Base-by-base conservation (phyloP, 2,113 vertebrate genomes). In the Zootoca vivipara region DNA sequence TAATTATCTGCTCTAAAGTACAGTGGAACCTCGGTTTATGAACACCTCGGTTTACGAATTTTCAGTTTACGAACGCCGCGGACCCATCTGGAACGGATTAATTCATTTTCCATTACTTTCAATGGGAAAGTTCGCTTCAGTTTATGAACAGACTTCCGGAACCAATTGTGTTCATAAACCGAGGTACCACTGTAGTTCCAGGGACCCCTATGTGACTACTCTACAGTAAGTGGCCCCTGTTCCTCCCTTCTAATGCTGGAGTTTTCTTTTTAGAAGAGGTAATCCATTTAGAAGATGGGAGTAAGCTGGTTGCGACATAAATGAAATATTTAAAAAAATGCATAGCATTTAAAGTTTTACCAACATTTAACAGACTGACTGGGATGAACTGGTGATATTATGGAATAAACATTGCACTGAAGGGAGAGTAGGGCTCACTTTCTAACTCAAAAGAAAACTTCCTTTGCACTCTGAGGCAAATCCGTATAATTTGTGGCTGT, bases 1-100 rank as follows among this genome's bases (percentile, higher is more conserved):
- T 90, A 64, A 87, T 78, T 67, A 42, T 28, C 82, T 26, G 38
- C 64, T 87, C 67, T 64, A 46, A 58, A 81, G 64, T 8, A n/a
- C n/a, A n/a, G n/a, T n/a, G n/a, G n/a, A n/a, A n/a, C n/a, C n/a
- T n/a, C n/a, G n/a, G n/a, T n/a, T n/a, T n/a, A n/a, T n/a, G n/a
- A n/a, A n/a, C n/a, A n/a, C n/a, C n/a, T n/a, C n/a, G n/a, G n/a
- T n/a, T n/a, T n/a, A n/a, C n/a, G n/a, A n/a, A n/a, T n/a, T n/a
- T n/a, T n/a, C n/a, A n/a, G n/a, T n/a, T n/a, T n/a, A n/a, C n/a
- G n/a, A n/a, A n/a, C n/a, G n/a, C n/a, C n/a, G n/a, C n/a, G n/a
- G n/a, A n/a, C n/a, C n/a, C n/a, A n/a, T n/a, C n/a, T n/a, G n/a
- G n/a, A n/a, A n/a, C n/a, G n/a, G n/a, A n/a, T n/a, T n/a, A n/a